phyloP scores from a whole-genome alignment of 2,113 vertebrate species.

The Megalops atlanticus region DNA sequence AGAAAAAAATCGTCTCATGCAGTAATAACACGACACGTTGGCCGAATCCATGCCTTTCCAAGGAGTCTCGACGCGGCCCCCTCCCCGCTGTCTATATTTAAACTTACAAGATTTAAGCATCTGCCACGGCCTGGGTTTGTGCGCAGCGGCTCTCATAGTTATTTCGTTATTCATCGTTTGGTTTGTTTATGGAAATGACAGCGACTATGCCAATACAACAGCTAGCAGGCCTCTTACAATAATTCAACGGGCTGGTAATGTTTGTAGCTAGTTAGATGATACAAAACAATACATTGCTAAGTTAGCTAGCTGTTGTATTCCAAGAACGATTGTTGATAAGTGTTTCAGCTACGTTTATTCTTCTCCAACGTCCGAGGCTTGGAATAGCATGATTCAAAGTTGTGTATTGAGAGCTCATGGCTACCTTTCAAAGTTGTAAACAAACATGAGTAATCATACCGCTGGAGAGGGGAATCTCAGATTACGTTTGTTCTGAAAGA shows the following conservation, averaged over 20 bases:
- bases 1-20: not conserved
- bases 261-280: too few species aligned
- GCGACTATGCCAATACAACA: not conserved
- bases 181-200: not conserved
- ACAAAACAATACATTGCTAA: too few species aligned
- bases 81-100: slow-evolving; percentile 29
- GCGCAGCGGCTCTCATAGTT: not conserved
- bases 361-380: not conserved
- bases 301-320: too few species aligned
- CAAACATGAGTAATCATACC: not conserved
- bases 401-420: not conserved
- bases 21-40: slow-evolving; percentile 10
- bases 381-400: slow-evolving; percentile 3
- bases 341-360: too few species aligned
- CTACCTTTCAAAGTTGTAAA: not conserved
- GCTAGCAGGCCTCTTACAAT: not conserved
- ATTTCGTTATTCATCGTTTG: slow-evolving; percentile 15
- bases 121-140: not conserved
- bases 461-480: not conserved
- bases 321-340: too few species aligned
- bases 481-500: not conserved
- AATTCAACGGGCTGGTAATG: too few species aligned
- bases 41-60: not conserved
- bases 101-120: slow-evolving; percentile 23
- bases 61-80: slow-evolving; percentile 9